Evolutionary conservation across 2,888 invertebrate genomes (phyloP).

Genomic region (Trichogramma dendrolimi): DNA sequence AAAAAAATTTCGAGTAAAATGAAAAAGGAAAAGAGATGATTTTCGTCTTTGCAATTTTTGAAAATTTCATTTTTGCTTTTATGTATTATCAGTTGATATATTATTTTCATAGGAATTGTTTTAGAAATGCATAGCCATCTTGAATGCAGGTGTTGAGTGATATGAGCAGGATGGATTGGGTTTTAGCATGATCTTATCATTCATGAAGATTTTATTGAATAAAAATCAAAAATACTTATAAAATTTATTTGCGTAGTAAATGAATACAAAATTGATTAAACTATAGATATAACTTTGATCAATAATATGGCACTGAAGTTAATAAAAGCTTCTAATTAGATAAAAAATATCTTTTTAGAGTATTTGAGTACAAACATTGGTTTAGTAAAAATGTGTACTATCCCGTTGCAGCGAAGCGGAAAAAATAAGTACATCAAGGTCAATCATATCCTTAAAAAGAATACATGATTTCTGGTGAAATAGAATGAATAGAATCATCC

Average conservation of each 20-base stretch:
- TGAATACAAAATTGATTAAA: background rate
- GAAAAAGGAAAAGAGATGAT: too few species aligned
- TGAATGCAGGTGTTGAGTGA: too few species aligned
- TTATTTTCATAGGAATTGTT: too few species aligned
- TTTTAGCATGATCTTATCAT: too few species aligned
- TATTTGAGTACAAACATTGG: slow-evolving; percentile 5
- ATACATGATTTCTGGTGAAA: background rate
- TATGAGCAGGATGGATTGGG: too few species aligned
- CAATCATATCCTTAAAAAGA: background rate
- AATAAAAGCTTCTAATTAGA: background rate
- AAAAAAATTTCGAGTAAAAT: too few species aligned
- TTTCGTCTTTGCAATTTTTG: too few species aligned
- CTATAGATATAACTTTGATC: background rate
- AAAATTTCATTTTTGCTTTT: too few species aligned
- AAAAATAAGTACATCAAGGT: background rate
- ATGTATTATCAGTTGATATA: too few species aligned
- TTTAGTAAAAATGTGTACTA: background rate
- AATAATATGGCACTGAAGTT: slow-evolving; percentile 9
- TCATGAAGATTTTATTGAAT: too few species aligned
- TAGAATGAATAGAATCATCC: slow-evolving; percentile 21
- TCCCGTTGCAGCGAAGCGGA: too few species aligned
- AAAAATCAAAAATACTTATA: background rate
- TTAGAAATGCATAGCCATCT: too few species aligned
- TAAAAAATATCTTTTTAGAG: slow-evolving; percentile 1
- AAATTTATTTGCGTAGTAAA: background rate